These are phyloP conservation scores for Netelia fuscicornis DNA, from an alignment of 2,888 invertebrate species.

Conservation along the genomic window DNA sequence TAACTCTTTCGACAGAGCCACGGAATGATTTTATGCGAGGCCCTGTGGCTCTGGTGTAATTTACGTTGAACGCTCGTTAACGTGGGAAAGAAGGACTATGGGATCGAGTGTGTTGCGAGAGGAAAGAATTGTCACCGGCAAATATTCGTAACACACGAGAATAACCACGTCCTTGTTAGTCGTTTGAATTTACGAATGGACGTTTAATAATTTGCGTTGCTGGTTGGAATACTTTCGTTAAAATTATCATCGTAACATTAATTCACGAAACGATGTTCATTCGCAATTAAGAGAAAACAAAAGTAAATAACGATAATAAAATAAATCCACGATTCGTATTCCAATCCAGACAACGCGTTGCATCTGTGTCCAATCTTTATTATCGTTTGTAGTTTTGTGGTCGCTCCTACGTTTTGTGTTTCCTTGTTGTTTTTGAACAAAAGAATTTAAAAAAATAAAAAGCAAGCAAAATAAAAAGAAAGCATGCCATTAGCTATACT, in stretches of 20 bases:
- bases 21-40: conserved; percentile 71
- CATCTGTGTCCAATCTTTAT: conserved; percentile 74
- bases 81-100: conserved; percentile 16
- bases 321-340: conserved; percentile 69
- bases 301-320: conserved; percentile 4
- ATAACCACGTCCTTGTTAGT: conserved; percentile 34
- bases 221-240: conserved; percentile 56
- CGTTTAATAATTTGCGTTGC: conserved; percentile 25
- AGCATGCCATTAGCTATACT: conserved; percentile 79
- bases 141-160: conserved; percentile 46
- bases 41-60: conserved; percentile 73
- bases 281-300: not conserved
- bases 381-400: conserved; percentile 75
- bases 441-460: not conserved
- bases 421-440: conserved; percentile 59
- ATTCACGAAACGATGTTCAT: not conserved
- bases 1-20: conserved; percentile 63
- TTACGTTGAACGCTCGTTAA: conserved; percentile 46
- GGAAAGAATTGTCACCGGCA: conserved; percentile 6
- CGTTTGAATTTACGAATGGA: conserved; percentile 32
- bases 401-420: conserved; percentile 76
- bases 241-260: not conserved
- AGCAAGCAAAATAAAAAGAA: conserved; percentile 71
- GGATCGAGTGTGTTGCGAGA: conserved; percentile 50
- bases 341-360: conserved; percentile 69